Evolutionary conservation across 2,888 invertebrate genomes (phyloP).

Genomic region (Orchestes rusci): DNA sequence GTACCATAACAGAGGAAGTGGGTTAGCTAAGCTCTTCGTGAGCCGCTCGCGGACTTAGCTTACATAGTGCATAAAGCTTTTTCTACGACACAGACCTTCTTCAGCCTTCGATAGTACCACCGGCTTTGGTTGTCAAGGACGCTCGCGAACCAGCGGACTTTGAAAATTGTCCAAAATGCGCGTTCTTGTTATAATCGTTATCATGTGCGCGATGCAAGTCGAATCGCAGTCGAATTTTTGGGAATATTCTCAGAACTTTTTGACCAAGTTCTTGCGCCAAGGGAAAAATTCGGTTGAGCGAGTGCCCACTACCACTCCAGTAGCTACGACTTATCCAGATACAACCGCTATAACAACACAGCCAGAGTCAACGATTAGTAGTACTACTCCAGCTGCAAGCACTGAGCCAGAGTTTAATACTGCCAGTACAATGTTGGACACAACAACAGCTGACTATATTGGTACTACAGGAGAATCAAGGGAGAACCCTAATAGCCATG

Average conservation of each 20-base stretch:
- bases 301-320: slow-evolving; percentile 20
- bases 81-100: slow-evolving; percentile 40
- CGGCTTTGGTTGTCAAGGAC: slow-evolving; percentile 32
- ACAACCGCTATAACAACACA: slow-evolving; percentile 12
- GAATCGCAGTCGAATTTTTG: slow-evolving; percentile 36
- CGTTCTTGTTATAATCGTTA: slow-evolving; percentile 24
- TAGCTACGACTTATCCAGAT: slow-evolving; percentile 13
- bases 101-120: slow-evolving; percentile 38
- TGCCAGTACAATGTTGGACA: slow-evolving; percentile 46
- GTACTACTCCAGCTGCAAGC: slow-evolving; percentile 33
- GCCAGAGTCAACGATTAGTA: slow-evolving; percentile 16
- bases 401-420: slow-evolving; percentile 30
- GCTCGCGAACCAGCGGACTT: slow-evolving; percentile 28
- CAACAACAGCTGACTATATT: slow-evolving; percentile 50
- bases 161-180: slow-evolving; percentile 19
- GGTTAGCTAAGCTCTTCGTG: slow-evolving; percentile 43
- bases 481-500: slow-evolving; percentile 47
- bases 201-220: slow-evolving; percentile 35
- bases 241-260: slow-evolving; percentile 38
- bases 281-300: slow-evolving; percentile 34
- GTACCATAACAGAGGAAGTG: slow-evolving; percentile 42
- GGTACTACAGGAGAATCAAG: slow-evolving; percentile 46
- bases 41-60: slow-evolving; percentile 33
- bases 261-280: slow-evolving; percentile 37
- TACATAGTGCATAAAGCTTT: slow-evolving; percentile 40